Conservation (phyloP, 2,797 vertebrate species). For the Pantherophis alleghaniensis region DNA sequence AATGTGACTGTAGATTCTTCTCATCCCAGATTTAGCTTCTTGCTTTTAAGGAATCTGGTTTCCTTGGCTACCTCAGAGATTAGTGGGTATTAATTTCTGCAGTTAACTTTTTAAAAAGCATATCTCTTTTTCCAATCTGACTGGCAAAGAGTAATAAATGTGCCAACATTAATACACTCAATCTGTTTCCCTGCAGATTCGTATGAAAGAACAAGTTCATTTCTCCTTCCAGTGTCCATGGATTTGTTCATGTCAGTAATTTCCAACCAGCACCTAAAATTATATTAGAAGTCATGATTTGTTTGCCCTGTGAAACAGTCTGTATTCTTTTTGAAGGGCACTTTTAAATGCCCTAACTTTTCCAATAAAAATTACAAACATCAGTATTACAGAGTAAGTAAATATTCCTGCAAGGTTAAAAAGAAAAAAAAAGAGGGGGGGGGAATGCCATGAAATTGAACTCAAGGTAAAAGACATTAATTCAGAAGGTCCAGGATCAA, state of each 20-base stretch:
- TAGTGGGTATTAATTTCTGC: constrained; percentile 6
- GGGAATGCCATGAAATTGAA: not conserved
- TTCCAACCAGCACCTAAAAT: not conserved
- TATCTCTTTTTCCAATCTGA: not conserved
- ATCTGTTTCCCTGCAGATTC: not conserved
- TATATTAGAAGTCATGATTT: not conserved
- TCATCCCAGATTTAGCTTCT: not conserved
- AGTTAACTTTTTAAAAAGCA: constrained; percentile 9
- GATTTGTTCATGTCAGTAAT: not conserved
- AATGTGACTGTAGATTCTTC: not conserved
- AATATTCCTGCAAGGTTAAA: constrained; percentile 28
- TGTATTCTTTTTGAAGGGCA: not conserved
- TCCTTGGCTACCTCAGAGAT: not conserved
- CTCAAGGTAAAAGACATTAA: constrained; percentile 20
- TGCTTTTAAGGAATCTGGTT: not conserved
- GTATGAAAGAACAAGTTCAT: not conserved
- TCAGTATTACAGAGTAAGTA: constrained; percentile 3
- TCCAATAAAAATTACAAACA: not conserved
- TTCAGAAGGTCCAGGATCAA: constrained; percentile 10
- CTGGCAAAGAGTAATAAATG: not conserved
- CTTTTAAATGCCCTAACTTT: not conserved
- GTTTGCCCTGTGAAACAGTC: not conserved
- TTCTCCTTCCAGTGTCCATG: not conserved
- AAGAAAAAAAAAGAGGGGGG: not conserved
- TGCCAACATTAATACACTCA: not conserved